Evolutionary conservation across 2,797 vertebrate species (phyloP), one percentile per base, ranked within the genome.

Genomic region (Momotus momota): DNA sequence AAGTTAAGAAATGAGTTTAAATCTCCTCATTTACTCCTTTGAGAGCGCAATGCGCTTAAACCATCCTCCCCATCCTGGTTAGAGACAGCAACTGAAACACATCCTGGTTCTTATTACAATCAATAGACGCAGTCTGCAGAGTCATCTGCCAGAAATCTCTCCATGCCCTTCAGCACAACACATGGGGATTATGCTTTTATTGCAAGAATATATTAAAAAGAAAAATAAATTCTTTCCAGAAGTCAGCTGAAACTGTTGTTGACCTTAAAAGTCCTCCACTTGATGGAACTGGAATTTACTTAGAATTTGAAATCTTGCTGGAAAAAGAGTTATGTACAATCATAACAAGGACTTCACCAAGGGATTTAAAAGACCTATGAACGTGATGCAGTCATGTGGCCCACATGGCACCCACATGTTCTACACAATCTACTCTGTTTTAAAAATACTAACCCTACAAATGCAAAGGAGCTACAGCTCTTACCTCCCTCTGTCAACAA

Each of bases 81-180:
- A 75, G 31, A 67, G 74, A 73, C 64, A 77, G 61, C 55, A 94
- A 80, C 31, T 52, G 65, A 75, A 49, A 79, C 41, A 52, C 70
- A 71, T 69, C 38, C 69, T 14, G 73, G 75, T 6, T 95, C 89
- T 65, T 48, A 61, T 69, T 88, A 58, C 88, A 61, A 71, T 92
- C 92, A 77, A 86, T 55, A 90, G 85, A 85, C 41, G 77, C 52
- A 86, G 65, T 20, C 17, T 62, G 45, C 61, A 52, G 23, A 89
- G 72, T 75, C 62, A 92, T 66, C 70, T 75, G 81, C 91, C 88
- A 80, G 69, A 69, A 79, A 82, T 35, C 77, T 80, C 62, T 74
- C 51, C 17, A 2, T 75, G 86, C 72, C 93, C 94, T 96, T 69
- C 48, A 89, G 93, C 94, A 69, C 14, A 60, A n/a, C 58, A 86